Conservation (phyloP, 2,113 vertebrate genomes). For the Calidris pugnax region DNA sequence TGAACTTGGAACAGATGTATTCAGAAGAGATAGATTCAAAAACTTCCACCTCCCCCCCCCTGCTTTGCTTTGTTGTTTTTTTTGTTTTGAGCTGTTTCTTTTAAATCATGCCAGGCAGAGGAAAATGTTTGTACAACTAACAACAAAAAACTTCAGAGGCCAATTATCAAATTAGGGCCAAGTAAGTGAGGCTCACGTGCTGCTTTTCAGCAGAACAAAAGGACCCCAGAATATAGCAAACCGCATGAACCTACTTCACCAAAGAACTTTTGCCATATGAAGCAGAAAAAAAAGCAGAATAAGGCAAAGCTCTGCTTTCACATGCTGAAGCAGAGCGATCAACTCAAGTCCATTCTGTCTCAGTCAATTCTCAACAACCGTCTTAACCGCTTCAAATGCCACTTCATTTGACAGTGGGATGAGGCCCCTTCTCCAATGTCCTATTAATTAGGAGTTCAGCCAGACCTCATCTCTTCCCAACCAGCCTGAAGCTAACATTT, state of each 20-base stretch:
- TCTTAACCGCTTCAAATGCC: neutral
- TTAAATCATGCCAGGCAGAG: neutral
- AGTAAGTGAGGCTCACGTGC: neutral
- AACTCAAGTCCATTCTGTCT: neutral
- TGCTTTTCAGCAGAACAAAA: neutral
- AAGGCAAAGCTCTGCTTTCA: neutral
- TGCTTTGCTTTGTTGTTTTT: neutral
- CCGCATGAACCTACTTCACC: accelerated
- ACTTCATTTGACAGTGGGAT: neutral
- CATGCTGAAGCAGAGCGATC: neutral
- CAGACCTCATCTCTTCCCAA: neutral
- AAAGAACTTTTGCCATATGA: accelerated
- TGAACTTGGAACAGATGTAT: neutral
- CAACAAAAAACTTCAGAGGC: neutral
- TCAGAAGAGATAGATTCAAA: neutral
- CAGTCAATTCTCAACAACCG: neutral
- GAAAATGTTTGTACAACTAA: neutral
- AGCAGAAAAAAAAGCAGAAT: neutral
- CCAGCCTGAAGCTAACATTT: neutral
- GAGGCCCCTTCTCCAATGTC: neutral
- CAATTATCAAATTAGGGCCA: neutral
- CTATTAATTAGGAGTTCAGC: neutral
- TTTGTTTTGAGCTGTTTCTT: neutral
- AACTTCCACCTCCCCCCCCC: neutral
- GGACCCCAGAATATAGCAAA: neutral